Base-by-base conservation (phyloP, 1,140 invertebrate species). In the Drosophila rhopaloa region DNA sequence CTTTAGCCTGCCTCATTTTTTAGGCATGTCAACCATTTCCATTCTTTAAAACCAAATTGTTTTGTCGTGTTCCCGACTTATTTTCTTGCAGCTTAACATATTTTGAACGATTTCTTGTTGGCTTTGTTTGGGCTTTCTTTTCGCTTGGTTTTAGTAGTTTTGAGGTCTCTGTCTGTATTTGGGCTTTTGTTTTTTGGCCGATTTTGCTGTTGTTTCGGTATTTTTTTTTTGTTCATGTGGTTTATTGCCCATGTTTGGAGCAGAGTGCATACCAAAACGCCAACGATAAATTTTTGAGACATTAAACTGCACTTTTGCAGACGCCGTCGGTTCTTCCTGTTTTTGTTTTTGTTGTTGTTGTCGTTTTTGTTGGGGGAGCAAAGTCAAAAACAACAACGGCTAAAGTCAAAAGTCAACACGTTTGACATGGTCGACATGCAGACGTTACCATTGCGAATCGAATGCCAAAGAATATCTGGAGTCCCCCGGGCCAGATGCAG, bases 281-380 rank as follows among this genome's bases (percentile, higher is more conserved):
- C 84, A 88, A 68, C 84, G 84, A 88, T 88, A 88, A 88, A 88
- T 88, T 84, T 80, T 89, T 89, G 80, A 88, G 84, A 88, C 84
- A 88, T 88, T 88, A 88, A 88, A 88, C 76, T 89, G 84, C 84
- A 88, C 84, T 88, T 89, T 88, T 76, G 76, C 80, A 75, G 79
- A 74, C 74, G 79, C 60, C 57, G 54, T 54, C 71, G 55, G 43
- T 76, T 67, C 44, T 47, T 46, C 27, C 43, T 40, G 53, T 40
- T 67, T 11, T 58, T 40, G 53, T 40, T 67, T 11, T 58, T 43
- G 37, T 50, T 35, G 46, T 41, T 40, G 16, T 44, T 40, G 32
- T 29, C 5, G 10, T 48, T 48, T 11, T 29, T 48, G 54, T 58
- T 40, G 61, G 14, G 41, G 38, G 59, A 32, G 59, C 66, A 48